Evolutionary conservation across 2,113 vertebrate species (phyloP), one percentile per base, ranked within the genome.

Genomic region (Crotalus tigris): DNA sequence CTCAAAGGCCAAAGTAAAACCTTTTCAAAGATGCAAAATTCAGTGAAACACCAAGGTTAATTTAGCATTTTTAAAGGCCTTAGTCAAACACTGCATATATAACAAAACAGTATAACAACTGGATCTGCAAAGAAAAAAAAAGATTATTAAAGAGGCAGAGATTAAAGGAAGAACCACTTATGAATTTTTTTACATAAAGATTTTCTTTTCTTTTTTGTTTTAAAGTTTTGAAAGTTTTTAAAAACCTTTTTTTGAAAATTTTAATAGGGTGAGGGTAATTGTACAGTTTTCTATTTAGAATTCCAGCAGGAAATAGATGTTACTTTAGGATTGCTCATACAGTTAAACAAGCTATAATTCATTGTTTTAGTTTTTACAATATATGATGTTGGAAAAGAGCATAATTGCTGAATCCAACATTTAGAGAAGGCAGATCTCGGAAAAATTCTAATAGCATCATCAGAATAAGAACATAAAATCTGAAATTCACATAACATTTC

Each of bases 261-360:
- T 39, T 75, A 75, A 75, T 75, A 39, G 15, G 61, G 69, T 6
- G 2, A 81, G 2, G 17, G 69, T 39, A 39, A 39, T 81, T 81
- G n/a, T 81, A 39, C 61, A 69, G 12, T 69, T 4, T 81, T 39
- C 15, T 39, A 39, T 85, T 0, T 15, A 54, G 49, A 92, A 85
- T 94, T 95, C 55, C 95, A 94, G n/a, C 46, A 93, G 91, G 92
- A 94, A 7, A 17, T 94, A 61, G 94, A 94, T 61, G 90, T 93
- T 92, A 44, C 90, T 61, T 93, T 92, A 2, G 1, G 92, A 88
- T 85, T 10, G 57, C 55, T 94, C 86, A 13, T 2, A 0, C 17
- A 94, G 15, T 85, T 92, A 93, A 94, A 95, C 58, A 95, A 92
- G 90, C 9, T 44, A 88, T 53, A 51, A 81, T 89, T 94, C 86